phyloP scores from a whole-genome alignment of 2,888 invertebrate genomes.

The Lycophotia porphyrea region DNA sequence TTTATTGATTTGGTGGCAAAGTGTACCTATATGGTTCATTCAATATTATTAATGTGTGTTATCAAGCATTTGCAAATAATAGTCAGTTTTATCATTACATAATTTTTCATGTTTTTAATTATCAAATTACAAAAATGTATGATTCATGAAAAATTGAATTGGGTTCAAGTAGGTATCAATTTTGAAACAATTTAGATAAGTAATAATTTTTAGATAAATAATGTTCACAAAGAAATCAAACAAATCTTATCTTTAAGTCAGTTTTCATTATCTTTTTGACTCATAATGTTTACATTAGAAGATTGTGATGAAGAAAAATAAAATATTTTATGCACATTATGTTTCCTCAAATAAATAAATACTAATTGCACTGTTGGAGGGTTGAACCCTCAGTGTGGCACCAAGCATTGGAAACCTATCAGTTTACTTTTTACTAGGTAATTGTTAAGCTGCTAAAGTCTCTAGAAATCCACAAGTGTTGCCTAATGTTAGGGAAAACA shows the following conservation, averaged over 20 bases:
- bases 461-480: not conserved
- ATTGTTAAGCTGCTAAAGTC: not conserved
- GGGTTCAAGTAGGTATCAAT: slow-evolving; percentile 3
- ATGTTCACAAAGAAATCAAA: slow-evolving; percentile 36
- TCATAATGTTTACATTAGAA: slow-evolving; percentile 20
- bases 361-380: not conserved
- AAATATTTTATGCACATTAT: not conserved
- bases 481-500: not conserved
- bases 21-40: not conserved
- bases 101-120: too few relatives aligned
- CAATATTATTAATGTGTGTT: not conserved
- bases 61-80: not conserved
- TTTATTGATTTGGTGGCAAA: not conserved
- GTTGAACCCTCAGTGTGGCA: not conserved
- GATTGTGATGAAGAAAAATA: not conserved
- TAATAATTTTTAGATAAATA: slow-evolving; percentile 1
- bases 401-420: not conserved
- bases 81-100: not conserved
- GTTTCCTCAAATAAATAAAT: too few relatives aligned
- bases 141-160: not conserved
- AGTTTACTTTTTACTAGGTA: not conserved
- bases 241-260: slow-evolving; percentile 51
- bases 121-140: not conserved
- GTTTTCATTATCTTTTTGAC: slow-evolving; percentile 47
- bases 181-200: not conserved